These are phyloP conservation scores for Drosophila rufa DNA, from an alignment of 1,140 invertebrate species.

Conservation along the genomic window DNA sequence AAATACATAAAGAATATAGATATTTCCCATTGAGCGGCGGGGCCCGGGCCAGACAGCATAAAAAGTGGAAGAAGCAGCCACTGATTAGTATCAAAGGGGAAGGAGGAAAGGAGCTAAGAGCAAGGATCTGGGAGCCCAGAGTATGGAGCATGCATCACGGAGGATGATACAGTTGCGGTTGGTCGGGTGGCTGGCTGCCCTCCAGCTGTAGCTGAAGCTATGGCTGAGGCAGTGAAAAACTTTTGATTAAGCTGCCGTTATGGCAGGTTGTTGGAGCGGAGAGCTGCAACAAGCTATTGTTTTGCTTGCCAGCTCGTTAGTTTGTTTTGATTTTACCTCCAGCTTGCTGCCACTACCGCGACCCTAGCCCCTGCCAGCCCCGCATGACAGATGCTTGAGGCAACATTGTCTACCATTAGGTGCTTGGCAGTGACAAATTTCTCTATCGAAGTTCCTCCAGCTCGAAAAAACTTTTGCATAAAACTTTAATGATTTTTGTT, in stretches of 20 bases:
- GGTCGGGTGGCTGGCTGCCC: slow-evolving; percentile 48
- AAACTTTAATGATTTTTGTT: slow-evolving; percentile 80
- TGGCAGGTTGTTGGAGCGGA: slow-evolving; percentile 71
- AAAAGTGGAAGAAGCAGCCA: slow-evolving; percentile 63
- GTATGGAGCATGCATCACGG: slow-evolving; percentile 11
- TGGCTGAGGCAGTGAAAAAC: slow-evolving; percentile 67
- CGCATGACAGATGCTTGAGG: slow-evolving; percentile 52
- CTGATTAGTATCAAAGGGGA: slow-evolving; percentile 78
- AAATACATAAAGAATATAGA: slow-evolving; percentile 47
- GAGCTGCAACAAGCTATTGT: slow-evolving; percentile 72
- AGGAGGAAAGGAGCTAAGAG: slow-evolving; percentile 12
- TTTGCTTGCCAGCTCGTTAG: slow-evolving; percentile 80
- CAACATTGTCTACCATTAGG: slow-evolving; percentile 63
- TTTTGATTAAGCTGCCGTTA: slow-evolving; percentile 85
- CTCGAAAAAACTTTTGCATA: slow-evolving; percentile 62
- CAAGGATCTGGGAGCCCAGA: slow-evolving; percentile 11
- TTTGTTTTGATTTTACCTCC: slow-evolving; percentile 73
- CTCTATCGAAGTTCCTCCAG: slow-evolving; percentile 18
- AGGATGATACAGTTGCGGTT: slow-evolving; percentile 55
- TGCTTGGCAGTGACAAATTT: slow-evolving; percentile 77
- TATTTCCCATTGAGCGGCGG: slow-evolving; percentile 54
- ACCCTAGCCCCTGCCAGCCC: neutral
- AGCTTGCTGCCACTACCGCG: slow-evolving; percentile 6
- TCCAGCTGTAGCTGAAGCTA: slow-evolving; percentile 32
- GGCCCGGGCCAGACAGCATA: slow-evolving; percentile 51